Evolutionary conservation across 2,113 vertebrate genomes (phyloP), one percentile per base, ranked within the genome.

Genomic region (Pelvicachromis taeniatus): DNA sequence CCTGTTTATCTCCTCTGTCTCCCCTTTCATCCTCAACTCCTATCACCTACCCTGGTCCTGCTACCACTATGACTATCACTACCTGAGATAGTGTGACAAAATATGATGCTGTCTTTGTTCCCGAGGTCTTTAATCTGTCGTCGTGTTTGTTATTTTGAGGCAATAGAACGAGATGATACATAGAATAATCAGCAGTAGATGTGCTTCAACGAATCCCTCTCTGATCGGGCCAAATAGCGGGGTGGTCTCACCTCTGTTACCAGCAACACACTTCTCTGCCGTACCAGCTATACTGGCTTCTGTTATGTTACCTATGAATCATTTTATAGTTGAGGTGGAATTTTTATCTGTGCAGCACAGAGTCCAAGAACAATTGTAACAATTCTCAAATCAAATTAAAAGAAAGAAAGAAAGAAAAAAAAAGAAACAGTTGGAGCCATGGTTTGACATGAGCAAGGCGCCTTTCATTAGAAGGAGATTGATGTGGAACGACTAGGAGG

Each of bases 401-500:
- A 89, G 80, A 48, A 14, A 3, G 5, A 88, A 93, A 91, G n/a
- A n/a, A n/a, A n/a, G n/a, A 87, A 89, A 92, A 90, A 90, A 92
- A 90, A 89, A 93, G 90, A 90, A 91, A 88, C 45, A 68, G 81
- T 88, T 52, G 83, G 88, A 93, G 90, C 89, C 85, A 53, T 0
- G n/a, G 81, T 81, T 94, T 94, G 94, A 93, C 91, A 93, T 82
- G 90, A 91, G 93, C 87, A 89, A 94, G 93, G 89, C 93, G 88
- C 90, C 92, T 89, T 94, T 95, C 93, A 92, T 93, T 91, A 92
- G 84, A 86, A 85, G 81, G 88, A 93, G 91, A 93, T 93, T 95
- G 92, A 95, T 95, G 92, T 93, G 92, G 90, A 94, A 94, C 52
- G 77, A 93, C 92, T 86, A 80, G 80, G 87, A 88, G 87, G 82